A percentile compares a stretch with the other conserved stretches of the same genome.
Conservation (phyloP, 2,797 vertebrate species). For the Mormyrops attenuatus region DNA sequence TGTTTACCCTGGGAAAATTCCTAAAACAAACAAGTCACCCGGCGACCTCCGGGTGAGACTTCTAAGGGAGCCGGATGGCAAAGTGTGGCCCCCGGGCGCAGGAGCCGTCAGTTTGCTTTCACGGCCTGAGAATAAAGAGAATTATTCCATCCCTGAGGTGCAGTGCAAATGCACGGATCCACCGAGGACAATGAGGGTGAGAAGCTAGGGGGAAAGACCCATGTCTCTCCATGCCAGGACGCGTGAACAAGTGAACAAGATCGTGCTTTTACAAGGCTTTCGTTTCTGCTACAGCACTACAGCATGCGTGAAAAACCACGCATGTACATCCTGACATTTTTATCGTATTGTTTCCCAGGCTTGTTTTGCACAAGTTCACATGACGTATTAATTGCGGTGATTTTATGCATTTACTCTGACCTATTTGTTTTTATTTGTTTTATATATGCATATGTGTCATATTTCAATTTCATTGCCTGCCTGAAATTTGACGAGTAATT, state of each 20-base stretch:
- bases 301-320: neutral
- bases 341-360: neutral
- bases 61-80: slow-evolving; percentile 57
- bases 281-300: neutral
- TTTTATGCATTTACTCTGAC: neutral
- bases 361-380: neutral
- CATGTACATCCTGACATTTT: neutral
- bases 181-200: slow-evolving; percentile 48
- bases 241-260: slow-evolving; percentile 1
- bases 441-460: neutral
- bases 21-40: slow-evolving; percentile 66
- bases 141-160: slow-evolving; percentile 54
- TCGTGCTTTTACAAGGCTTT: neutral
- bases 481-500: neutral
- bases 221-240: slow-evolving; percentile 27
- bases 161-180: slow-evolving; percentile 60
- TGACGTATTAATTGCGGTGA: neutral
- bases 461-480: neutral
- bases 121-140: slow-evolving; percentile 51
- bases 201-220: slow-evolving; percentile 34
- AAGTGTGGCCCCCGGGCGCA: slow-evolving; percentile 53
- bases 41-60: slow-evolving; percentile 58
- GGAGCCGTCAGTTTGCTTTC: slow-evolving; percentile 59
- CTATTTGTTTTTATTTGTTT: neutral
- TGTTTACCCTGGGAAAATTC: slow-evolving; percentile 70